phyloP scores from a whole-genome alignment of 2,888 invertebrate species.

The Eupithecia abbreviata region DNA sequence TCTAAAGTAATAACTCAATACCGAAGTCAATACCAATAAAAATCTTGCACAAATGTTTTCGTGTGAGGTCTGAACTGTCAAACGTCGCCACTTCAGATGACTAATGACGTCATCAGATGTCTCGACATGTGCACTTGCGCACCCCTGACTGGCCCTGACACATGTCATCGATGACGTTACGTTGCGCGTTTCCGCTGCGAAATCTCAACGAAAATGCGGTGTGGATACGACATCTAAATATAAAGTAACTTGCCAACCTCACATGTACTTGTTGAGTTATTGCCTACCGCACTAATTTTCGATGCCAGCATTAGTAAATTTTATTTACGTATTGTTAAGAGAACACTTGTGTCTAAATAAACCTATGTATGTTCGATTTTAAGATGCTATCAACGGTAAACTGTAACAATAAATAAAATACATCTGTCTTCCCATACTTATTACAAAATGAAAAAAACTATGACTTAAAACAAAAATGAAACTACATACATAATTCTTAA shows the following conservation, averaged over 20 bases:
- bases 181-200: conserved; percentile 73
- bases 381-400: no score
- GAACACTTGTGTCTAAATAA: no score
- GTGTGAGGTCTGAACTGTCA: conserved; percentile 67
- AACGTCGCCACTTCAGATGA: conserved; percentile 61
- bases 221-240: conserved; percentile 25
- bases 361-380: no score
- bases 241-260: neutral
- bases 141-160: conserved; percentile 66
- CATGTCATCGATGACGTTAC: conserved; percentile 73
- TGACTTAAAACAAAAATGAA: neutral
- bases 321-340: no score
- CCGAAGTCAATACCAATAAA: neutral
- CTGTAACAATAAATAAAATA: no score
- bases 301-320: no score
- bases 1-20: neutral
- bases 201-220: conserved; percentile 33
- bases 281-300: no score
- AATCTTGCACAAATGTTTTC: conserved; percentile 25
- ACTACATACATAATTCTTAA: neutral
- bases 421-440: neutral
- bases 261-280: no score
- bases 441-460: neutral
- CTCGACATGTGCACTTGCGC: conserved; percentile 70
- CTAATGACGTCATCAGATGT: conserved; percentile 77